Conservation (phyloP, 1,140 invertebrate species). For the Hycleus phaleratus region DNA sequence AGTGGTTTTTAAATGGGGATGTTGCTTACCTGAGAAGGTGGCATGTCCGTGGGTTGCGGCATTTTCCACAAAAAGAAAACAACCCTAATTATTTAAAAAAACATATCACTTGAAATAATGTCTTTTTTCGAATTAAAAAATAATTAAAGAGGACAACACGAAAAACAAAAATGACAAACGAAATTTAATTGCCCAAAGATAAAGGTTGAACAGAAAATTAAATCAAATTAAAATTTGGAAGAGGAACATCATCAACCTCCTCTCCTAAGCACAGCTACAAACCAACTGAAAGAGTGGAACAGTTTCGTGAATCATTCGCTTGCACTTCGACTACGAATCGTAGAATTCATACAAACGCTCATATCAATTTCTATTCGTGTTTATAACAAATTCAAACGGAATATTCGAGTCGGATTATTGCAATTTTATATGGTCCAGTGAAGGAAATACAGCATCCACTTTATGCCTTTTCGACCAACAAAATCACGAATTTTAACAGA, state of each 20-base stretch:
- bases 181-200: no score
- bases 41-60: constrained; percentile 13
- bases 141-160: neutral
- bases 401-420: no score
- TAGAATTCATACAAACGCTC: neutral
- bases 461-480: no score
- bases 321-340: constrained; percentile 3
- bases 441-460: no score
- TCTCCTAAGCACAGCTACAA: constrained; percentile 9
- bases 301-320: constrained; percentile 13
- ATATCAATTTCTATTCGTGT: no score
- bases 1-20: no score
- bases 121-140: neutral
- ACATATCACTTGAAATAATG: neutral
- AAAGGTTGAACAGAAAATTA: neutral
- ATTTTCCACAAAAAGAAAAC: neutral
- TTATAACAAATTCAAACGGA: no score
- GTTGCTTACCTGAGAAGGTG: constrained; percentile 9
- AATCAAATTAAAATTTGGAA: constrained; percentile 3
- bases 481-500: no score
- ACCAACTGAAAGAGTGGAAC: constrained; percentile 7
- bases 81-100: neutral
- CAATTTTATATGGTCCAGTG: no score
- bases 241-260: constrained; percentile 12
- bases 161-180: neutral